phyloP scores from a whole-genome alignment of 2,888 invertebrate species.

The Xanthorhoe spadicearia region DNA sequence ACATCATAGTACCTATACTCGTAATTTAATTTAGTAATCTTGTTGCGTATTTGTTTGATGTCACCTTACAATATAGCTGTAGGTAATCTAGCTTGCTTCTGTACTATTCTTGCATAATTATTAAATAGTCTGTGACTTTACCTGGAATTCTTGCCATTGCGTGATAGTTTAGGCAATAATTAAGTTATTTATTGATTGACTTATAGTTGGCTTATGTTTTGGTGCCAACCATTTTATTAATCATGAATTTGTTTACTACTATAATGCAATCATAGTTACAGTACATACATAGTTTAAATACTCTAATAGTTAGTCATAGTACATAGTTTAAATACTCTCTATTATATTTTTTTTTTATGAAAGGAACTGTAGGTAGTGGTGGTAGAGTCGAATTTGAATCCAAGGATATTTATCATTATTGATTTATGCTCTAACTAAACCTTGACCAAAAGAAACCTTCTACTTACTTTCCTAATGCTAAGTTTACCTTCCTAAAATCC shows the following conservation, averaged over 20 bases:
- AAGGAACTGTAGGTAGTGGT: too few species aligned
- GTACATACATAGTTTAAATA: too few species aligned
- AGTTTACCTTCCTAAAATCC: neutral
- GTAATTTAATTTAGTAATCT: constrained; percentile 25
- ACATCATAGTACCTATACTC: constrained; percentile 7
- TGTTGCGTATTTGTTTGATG: constrained; percentile 12
- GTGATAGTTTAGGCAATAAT: constrained; percentile 17
- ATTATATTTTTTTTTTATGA: too few species aligned
- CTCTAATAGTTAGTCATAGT: too few species aligned
- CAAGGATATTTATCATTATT: too few species aligned
- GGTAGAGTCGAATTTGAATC: too few species aligned
- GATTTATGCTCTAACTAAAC: too few species aligned
- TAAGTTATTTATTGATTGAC: neutral
- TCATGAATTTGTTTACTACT: too few species aligned
- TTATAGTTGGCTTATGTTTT: neutral
- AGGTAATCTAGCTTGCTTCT: neutral
- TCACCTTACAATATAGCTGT: constrained; percentile 1
- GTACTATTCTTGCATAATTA: constrained; percentile 7
- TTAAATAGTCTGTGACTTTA: constrained; percentile 26
- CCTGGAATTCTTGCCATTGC: constrained; percentile 25
- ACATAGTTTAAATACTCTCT: too few species aligned
- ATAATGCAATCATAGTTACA: too few species aligned
- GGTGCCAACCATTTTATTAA: neutral
- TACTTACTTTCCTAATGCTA: neutral
- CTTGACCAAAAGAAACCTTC: too few species aligned